Percentiles rank a stretch among this genome's conserved stretches.
Conservation (phyloP, 2,113 vertebrate genomes). For the Dendropsophus ebraccatus region DNA sequence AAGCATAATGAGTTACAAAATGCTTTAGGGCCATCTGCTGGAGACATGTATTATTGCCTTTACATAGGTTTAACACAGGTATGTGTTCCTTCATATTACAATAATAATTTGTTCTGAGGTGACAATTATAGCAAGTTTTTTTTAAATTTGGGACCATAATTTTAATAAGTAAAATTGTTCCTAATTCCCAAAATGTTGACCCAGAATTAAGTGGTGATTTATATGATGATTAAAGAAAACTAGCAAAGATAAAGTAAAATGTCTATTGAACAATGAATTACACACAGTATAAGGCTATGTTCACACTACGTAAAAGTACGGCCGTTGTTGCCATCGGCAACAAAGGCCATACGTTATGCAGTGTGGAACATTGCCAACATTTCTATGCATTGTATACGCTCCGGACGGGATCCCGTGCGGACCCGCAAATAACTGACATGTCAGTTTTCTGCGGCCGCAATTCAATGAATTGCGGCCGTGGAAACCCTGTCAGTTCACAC, state of each 20-base stretch:
- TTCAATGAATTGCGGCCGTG: too few relatives aligned
- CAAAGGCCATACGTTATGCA: too few relatives aligned
- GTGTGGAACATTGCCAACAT: too few relatives aligned
- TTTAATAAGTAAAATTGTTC: not conserved
- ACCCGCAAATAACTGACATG: too few relatives aligned
- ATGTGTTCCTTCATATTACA: not conserved
- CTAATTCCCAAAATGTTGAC: not conserved
- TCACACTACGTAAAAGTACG: too few relatives aligned
- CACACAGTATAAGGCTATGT: too few relatives aligned
- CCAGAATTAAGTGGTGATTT: not conserved
- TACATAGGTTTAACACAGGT: not conserved
- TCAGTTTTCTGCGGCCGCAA: too few relatives aligned
- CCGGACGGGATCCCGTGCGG: too few relatives aligned
- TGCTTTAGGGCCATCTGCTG: slow-evolving; percentile 23
- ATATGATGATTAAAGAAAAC: not conserved
- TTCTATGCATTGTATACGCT: too few relatives aligned
- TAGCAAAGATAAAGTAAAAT: not conserved
- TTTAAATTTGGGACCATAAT: not conserved
- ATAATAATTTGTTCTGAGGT: not conserved
- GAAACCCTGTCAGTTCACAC: too few relatives aligned
- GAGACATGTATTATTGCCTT: not conserved
- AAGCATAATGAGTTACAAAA: not conserved
- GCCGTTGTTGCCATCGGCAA: too few relatives aligned
- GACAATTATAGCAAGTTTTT: not conserved
- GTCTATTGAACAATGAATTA: too few relatives aligned